These are phyloP conservation scores for Eleginops maclovinus DNA, from an alignment of 2,113 vertebrate species.

Conservation along the genomic window DNA sequence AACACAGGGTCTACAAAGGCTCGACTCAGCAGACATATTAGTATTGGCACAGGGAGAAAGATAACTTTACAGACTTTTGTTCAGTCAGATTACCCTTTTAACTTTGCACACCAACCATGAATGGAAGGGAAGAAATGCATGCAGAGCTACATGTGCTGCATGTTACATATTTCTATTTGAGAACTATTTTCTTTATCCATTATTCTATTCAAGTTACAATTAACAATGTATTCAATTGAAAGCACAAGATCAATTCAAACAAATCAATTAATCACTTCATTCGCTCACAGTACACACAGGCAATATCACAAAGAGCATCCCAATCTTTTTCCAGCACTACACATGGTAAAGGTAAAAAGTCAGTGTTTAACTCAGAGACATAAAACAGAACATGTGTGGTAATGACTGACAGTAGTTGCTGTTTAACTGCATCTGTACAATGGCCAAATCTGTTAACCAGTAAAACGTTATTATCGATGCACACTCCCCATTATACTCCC, in stretches of 20 bases:
- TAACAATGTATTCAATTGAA: too few species aligned
- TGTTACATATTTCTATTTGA: too few species aligned
- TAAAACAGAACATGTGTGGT: background rate
- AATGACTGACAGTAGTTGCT: background rate
- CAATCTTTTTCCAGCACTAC: background rate
- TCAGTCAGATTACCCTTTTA: background rate
- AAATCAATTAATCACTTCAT: background rate
- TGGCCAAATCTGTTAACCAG: background rate
- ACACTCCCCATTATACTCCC: background rate
- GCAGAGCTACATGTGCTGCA: background rate
- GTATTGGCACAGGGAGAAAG: constrained; percentile 36
- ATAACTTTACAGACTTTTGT: constrained; percentile 42
- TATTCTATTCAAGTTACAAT: too few species aligned
- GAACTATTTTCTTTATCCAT: background rate
- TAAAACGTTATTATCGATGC: background rate
- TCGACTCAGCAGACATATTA: constrained; percentile 40
- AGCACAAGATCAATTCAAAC: background rate
- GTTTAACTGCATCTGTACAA: background rate
- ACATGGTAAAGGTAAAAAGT: background rate
- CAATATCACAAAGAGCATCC: background rate
- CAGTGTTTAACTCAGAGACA: background rate
- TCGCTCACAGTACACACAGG: too few species aligned
- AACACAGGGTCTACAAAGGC: constrained; percentile 53
- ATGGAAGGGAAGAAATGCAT: background rate
- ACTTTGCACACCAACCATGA: background rate